Conservation (phyloP, 2,888 invertebrate species). For the Hypsopygia costalis region DNA sequence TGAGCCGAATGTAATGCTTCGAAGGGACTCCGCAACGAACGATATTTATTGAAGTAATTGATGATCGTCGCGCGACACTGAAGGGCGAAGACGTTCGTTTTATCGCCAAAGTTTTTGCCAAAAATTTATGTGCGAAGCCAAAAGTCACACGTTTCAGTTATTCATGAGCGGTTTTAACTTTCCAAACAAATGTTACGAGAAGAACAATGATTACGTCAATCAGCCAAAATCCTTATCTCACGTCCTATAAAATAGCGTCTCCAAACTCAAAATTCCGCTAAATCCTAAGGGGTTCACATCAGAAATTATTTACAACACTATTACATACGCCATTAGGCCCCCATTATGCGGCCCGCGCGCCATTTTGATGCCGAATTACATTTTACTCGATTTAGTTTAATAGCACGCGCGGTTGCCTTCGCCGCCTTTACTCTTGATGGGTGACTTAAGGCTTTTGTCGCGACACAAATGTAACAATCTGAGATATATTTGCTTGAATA, state of each 20-base stretch:
- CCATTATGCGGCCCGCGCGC: constrained; percentile 40
- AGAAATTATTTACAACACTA: constrained; percentile 50
- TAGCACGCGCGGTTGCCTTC: constrained; percentile 40
- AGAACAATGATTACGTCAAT: constrained; percentile 7
- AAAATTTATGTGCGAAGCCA: constrained; percentile 2
- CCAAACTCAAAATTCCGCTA: constrained; percentile 14
- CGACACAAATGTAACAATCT: constrained; percentile 11
- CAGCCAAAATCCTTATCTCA: background rate
- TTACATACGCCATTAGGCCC: constrained; percentile 54
- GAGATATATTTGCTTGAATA: constrained; percentile 1
- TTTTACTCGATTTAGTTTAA: constrained; percentile 51
- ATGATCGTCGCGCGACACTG: constrained; percentile 2
- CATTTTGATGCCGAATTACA: constrained; percentile 52
- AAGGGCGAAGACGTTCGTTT: background rate
- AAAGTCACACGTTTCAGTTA: constrained; percentile 3
- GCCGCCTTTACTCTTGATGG: constrained; percentile 35
- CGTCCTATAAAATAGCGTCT: constrained; percentile 5
- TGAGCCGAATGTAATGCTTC: background rate
- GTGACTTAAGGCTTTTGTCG: constrained; percentile 28
- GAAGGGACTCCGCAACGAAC: background rate
- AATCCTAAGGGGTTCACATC: constrained; percentile 17
- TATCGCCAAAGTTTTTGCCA: constrained; percentile 2
- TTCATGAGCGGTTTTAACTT: constrained; percentile 1
- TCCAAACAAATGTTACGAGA: constrained; percentile 1
- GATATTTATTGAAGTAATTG: constrained; percentile 10